Conservation (phyloP, 2,888 invertebrate genomes). For the Caenorhabditis sinica region DNA sequence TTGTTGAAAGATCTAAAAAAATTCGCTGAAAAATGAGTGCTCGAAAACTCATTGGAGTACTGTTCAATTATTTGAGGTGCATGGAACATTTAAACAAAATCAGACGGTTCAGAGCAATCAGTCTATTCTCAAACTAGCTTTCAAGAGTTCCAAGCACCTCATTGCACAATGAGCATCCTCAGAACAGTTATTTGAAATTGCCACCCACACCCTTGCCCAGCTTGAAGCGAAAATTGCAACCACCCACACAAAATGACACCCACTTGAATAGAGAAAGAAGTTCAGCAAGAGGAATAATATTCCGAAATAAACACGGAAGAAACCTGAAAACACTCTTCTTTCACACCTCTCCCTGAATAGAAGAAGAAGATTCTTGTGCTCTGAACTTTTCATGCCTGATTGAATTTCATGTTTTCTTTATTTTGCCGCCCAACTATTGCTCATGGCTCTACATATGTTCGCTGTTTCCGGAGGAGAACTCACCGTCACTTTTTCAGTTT, state of each 20-base stretch:
- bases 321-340: constrained; percentile 26
- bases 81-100: no score
- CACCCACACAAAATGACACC: not conserved
- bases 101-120: no score
- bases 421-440: not conserved
- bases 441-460: no score
- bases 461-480: not conserved
- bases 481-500: constrained; percentile 20
- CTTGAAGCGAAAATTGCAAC: not conserved
- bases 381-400: constrained; percentile 57
- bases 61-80: no score
- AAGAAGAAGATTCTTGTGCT: constrained; percentile 36
- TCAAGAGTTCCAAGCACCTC: not conserved
- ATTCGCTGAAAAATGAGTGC: no score
- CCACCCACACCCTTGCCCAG: not conserved
- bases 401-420: constrained; percentile 29
- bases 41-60: no score
- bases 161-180: not conserved
- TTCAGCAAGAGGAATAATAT: not conserved
- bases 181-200: not conserved
- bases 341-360: no score
- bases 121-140: not conserved
- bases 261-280: not conserved
- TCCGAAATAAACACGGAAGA: constrained; percentile 35
- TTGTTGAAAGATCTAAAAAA: no score